Evolutionary conservation across 2,113 vertebrate genomes (phyloP).

Genomic region (Rhodinocichla rosea): DNA sequence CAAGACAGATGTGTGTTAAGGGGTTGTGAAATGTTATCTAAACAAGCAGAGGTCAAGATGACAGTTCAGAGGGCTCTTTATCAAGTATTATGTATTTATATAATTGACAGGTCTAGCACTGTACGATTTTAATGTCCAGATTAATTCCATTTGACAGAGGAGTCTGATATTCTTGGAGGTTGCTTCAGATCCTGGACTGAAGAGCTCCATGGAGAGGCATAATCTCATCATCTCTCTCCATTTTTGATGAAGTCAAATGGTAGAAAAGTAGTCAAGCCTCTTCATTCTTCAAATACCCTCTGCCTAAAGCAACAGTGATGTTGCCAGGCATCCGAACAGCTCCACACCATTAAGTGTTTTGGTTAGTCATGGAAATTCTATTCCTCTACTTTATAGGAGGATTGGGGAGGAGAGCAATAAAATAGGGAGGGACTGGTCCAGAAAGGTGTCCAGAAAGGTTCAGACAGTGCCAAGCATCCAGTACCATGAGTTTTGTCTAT

Average conservation of each 20-base stretch:
- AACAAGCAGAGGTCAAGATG: neutral
- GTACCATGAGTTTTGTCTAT: neutral
- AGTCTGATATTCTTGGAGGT: neutral
- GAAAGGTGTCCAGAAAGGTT: neutral
- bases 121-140: neutral
- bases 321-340: neutral
- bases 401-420: accelerated
- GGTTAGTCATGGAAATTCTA: neutral
- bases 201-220: neutral
- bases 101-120: neutral
- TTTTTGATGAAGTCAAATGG: neutral
- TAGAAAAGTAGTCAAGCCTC: neutral
- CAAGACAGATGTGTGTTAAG: neutral
- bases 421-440: neutral
- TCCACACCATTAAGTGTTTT: neutral
- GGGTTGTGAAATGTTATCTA: neutral
- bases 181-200: neutral
- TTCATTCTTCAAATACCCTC: neutral
- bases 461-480: neutral
- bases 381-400: neutral
- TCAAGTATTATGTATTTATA: neutral
- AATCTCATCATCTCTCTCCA: neutral
- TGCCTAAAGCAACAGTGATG: accelerated
- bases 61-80: neutral
- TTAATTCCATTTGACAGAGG: neutral